Base-by-base conservation (phyloP, 2,113 vertebrate species). In the Promerops cafer region DNA sequence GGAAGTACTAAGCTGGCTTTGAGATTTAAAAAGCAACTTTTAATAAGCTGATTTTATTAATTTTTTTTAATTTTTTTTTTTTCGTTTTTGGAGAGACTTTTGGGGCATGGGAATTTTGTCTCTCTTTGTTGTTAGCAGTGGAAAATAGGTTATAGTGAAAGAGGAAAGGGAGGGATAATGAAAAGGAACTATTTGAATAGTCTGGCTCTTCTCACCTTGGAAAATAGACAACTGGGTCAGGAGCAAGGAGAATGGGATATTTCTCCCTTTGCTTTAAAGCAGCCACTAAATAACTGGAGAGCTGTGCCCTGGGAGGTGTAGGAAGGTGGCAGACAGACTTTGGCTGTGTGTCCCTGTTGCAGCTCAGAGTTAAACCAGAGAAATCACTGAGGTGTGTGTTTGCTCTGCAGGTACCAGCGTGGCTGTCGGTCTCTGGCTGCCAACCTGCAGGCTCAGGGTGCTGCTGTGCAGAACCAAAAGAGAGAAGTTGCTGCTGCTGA, bases 401-500 rank as follows among this genome's bases (percentile, higher is more conserved):
- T 88, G 68, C 27, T 63, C 54, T 44, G 27, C 94, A 99, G 99
- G 94, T 99, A 99, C 89, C 99, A 99, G 94, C 98, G 99, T 83
- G 99, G 99, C 72, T 98, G 89, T 94, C 98, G 99, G 3, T 99
- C 99, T 35, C 95, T 99, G 44, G 97, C 98, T 59, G 98, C 98
- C 13, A 99, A 99, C 94, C 97, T 99, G n/a, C 97, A 98, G 72
- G 22, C 89, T 49, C 96, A 93, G 33, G 76, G 47, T 65, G 95
- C 26, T 33, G 42, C 21, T n/a, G 69, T 84, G 42, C 95, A 93
- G 40, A 81, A 7, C 13, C 42, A 31, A 15, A 44, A 60, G 21
- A 17, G 53, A 37, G 59, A 80, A 45, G n/a, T 47, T 31, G 95
- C 81, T 83, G 95, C 96, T 26, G 79, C 96, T 27, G 83, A 95